Evolutionary conservation across 2,797 vertebrate species (phyloP), one percentile per base, ranked within the genome.

Genomic region (Karalla daura): DNA sequence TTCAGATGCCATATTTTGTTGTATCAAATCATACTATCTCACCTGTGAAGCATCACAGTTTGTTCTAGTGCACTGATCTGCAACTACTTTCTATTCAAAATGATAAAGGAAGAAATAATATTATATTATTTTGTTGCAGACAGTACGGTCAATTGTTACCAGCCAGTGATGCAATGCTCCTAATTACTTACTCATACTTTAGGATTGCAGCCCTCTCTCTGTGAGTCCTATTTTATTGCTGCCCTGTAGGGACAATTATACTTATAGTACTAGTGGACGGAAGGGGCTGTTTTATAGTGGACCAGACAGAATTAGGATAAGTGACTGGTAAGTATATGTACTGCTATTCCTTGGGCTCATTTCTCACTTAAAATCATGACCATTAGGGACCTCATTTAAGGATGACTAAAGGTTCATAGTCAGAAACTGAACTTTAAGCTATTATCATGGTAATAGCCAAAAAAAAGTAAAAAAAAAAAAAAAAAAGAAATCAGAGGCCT

Each of bases 361-460:
- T 76, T 55, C 63, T 70, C 81, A 59, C 78, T 76, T 82, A 77
- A 84, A 86, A 81, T 63, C 55, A 74, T 63, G 62, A 73, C 55
- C 72, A 80, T 80, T 69, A 61, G 73, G 77, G 77, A 83, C 76
- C 78, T 84, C 66, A 76, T 87, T 88, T 84, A 76, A 70, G 63
- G 46, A 67, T 56, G 68, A 82, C 79, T 80, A 80, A 81, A 83
- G 84, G 76, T 74, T 80, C 56, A 69, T 70, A 70, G 65, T 81
- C 52, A 68, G 44, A 84, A 84, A 76, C 62, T 75, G 72, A 88
- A 85, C 44, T 84, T 83, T 55, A 78, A 71, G 76, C 74, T 73
- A 73, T 82, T 90, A 85, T 84, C 69, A 86, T 81, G 59, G 61
- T 81, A 87, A 88, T 83, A 61, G 58, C 2, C 49, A 59, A 76